These are phyloP conservation scores for Epinotia nisella DNA, from an alignment of 2,888 invertebrate species.

Conservation along the genomic window DNA sequence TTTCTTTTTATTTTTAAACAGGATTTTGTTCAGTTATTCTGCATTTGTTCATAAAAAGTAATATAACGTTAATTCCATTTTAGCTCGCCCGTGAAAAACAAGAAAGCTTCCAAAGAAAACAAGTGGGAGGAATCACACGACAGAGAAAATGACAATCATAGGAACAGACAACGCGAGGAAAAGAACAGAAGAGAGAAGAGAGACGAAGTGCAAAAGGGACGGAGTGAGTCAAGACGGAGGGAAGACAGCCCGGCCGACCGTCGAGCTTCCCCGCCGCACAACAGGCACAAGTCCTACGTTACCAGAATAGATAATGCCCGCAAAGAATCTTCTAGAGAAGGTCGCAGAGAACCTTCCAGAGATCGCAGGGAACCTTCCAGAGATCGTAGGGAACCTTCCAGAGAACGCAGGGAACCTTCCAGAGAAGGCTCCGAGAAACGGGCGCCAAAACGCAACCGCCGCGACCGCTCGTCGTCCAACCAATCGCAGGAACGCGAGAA, in stretches of 20 bases:
- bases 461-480: conserved; percentile 55
- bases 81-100: conserved; percentile 75
- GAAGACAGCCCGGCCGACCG: conserved; percentile 63
- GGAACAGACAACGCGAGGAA: conserved; percentile 76
- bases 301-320: conserved; percentile 69
- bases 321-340: conserved; percentile 61
- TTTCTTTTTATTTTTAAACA: too few species aligned
- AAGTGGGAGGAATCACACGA: conserved; percentile 67
- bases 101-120: conserved; percentile 61
- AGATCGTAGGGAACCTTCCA: conserved; percentile 57
- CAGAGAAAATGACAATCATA: conserved; percentile 69
- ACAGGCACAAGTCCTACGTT: conserved; percentile 67
- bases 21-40: too few species aligned
- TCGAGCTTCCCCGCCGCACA: conserved; percentile 62
- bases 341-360: conserved; percentile 56
- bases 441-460: neutral
- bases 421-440: conserved; percentile 50
- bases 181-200: conserved; percentile 73
- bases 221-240: conserved; percentile 56
- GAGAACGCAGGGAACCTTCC: conserved; percentile 57
- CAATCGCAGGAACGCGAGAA: conserved; percentile 65
- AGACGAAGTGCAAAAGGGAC: conserved; percentile 57
- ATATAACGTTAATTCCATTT: conserved; percentile 48
- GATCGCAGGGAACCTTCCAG: too few species aligned
- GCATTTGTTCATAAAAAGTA: neutral